Evolutionary conservation across 1,140 invertebrate species (phyloP), one percentile per base, ranked within the genome.

Genomic region (Eurosta solidaginis): DNA sequence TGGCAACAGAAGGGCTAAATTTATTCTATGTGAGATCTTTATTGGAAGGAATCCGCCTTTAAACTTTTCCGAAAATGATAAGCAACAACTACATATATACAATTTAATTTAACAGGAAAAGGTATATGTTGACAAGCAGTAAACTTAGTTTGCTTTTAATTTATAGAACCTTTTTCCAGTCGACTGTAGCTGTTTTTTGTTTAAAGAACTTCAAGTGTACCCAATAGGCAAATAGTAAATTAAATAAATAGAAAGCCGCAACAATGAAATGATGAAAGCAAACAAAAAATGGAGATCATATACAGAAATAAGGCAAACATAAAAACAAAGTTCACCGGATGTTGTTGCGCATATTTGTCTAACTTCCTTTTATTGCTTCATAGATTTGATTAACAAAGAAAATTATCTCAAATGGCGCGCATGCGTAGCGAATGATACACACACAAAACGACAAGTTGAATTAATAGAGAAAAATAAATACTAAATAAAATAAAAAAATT

Each of bases 291-390:
- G 22, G n/a, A n/a, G n/a, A n/a, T n/a, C n/a, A n/a, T n/a, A 40
- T 40, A 40, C n/a, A 33, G 40, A 33, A 68, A 10, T 40, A 40
- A 68, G 27, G n/a, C 17, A n/a, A n/a, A n/a, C n/a, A n/a, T n/a
- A n/a, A n/a, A n/a, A n/a, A n/a, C n/a, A 40, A 68, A 68, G 40
- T 68, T 17, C 59, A 40, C 59, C 59, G 29, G 59, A 68, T 68
- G 59, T 68, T 29, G 59, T 68, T 68, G 59, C 59, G 59, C 33
- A 68, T 68, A 20, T 68, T 68, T 68, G 59, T 40, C 33, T 68
- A 68, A 68, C 59, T 68, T 68, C 59, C 59, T 68, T 68, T 68
- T 68, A 40, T 40, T 68, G 33, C 14, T 12, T 17, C 59, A 54
- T 36, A 7, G 33, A n/a, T 33, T 68, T 20, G 59, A 10, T 40